Evolutionary conservation across 2,888 invertebrate species (phyloP).

Genomic region (Drosophila atripex): DNA sequence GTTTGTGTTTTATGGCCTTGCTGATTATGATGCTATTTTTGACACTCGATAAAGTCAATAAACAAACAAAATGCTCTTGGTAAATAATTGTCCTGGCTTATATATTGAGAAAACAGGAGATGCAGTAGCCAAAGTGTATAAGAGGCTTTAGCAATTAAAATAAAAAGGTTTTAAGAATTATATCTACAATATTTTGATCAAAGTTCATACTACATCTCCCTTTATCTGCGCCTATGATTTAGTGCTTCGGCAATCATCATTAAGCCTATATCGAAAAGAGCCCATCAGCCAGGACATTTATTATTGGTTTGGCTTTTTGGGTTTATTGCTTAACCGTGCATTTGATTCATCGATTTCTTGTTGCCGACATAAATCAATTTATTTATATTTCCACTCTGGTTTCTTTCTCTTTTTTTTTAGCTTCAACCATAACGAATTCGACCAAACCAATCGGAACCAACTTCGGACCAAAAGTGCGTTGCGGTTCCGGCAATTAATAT

Average conservation of each 20-base stretch:
- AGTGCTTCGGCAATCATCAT: not conserved
- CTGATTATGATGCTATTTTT: slow-evolving; percentile 63
- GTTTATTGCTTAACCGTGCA: slow-evolving; percentile 40
- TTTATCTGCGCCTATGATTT: not conserved
- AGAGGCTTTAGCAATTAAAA: slow-evolving; percentile 5
- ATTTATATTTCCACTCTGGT: slow-evolving; percentile 36
- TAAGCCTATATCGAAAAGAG: not conserved
- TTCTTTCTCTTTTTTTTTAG: slow-evolving; percentile 46
- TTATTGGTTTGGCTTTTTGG: slow-evolving; percentile 13
- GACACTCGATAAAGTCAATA: slow-evolving; percentile 70
- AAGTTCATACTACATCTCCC: not conserved
- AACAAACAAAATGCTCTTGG: slow-evolving; percentile 30
- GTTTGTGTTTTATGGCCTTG: slow-evolving; percentile 41
- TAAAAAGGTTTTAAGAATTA: not conserved
- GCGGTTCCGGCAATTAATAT: slow-evolving; percentile 26
- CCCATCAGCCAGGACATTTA: slow-evolving; percentile 21
- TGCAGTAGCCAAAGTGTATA: not conserved
- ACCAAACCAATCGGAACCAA: slow-evolving; percentile 26
- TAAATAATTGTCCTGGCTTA: slow-evolving; percentile 6
- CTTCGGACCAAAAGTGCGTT: slow-evolving; percentile 27
- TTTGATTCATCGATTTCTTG: slow-evolving; percentile 24
- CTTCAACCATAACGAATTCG: slow-evolving; percentile 13
- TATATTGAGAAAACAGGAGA: not conserved
- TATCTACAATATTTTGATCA: not conserved
- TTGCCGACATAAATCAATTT: slow-evolving; percentile 32